Evolutionary conservation across 2,888 invertebrate genomes (phyloP).

Genomic region (Crioceris asparagi): DNA sequence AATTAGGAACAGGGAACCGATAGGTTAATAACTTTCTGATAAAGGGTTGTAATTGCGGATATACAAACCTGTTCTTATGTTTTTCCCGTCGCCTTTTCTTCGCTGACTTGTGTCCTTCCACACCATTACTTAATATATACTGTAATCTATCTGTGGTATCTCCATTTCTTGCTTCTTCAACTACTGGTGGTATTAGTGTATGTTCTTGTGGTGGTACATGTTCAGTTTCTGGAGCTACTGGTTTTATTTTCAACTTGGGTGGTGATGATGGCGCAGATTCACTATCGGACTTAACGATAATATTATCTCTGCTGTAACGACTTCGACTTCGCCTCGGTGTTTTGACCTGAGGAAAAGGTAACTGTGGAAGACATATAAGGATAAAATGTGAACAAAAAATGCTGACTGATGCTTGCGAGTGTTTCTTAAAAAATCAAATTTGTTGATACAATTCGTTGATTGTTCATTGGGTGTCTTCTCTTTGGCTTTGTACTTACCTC

Average conservation of each 20-base stretch:
- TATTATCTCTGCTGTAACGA: constrained; percentile 30
- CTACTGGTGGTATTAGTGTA: constrained; percentile 1
- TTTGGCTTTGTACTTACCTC: constrained; percentile 44
- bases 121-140: background rate
- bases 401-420: too few species aligned
- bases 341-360: too few species aligned
- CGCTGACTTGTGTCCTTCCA: constrained; percentile 43
- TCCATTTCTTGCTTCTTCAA: background rate
- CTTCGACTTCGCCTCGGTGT: constrained; percentile 75
- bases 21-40: too few species aligned
- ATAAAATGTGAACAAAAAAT: too few species aligned
- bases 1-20: too few species aligned
- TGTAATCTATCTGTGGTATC: background rate
- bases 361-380: too few species aligned
- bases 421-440: too few species aligned
- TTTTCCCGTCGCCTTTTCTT: constrained; percentile 66
- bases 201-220: background rate
- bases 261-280: constrained; percentile 5
- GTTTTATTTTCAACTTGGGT: constrained; percentile 37
- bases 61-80: constrained; percentile 47
- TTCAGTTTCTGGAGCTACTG: constrained; percentile 24
- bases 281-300: background rate
- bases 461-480: constrained; percentile 5
- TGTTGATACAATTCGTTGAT: too few species aligned
- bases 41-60: too few species aligned